Conservation (phyloP, 2,113 vertebrate genomes). For the Saimiri boliviensis region DNA sequence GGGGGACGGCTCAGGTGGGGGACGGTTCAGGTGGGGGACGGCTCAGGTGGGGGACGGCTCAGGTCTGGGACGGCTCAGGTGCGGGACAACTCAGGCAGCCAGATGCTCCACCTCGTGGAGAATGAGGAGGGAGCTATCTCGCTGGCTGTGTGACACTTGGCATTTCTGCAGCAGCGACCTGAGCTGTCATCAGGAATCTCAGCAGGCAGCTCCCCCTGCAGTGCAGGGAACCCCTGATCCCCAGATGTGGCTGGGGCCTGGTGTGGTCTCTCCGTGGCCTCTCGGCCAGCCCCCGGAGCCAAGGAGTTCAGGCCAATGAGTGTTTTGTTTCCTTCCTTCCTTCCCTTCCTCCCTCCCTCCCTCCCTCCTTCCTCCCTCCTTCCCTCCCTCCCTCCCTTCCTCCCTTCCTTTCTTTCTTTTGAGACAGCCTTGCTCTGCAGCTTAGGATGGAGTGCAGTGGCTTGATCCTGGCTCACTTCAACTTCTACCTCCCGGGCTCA, state of each 20-base stretch:
- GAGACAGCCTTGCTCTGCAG: no score
- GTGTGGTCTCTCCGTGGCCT: neutral
- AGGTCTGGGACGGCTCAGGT: no score
- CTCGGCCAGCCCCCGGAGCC: neutral
- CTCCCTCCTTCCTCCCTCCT: no score
- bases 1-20: no score
- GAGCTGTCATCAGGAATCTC: no score
- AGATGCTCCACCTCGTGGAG: neutral
- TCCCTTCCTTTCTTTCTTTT: rapidly evolving
- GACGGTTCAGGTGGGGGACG: no score
- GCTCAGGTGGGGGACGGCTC: no score
- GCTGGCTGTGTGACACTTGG: neutral
- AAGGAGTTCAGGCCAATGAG: neutral
- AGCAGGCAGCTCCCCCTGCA: neutral
- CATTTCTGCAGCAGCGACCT: neutral
- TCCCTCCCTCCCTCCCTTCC: no score
- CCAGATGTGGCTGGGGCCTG: neutral
- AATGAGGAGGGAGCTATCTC: neutral
- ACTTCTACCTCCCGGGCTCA: no score
- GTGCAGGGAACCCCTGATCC: neutral
- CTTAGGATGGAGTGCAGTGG: no score
- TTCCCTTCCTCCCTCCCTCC: rapidly evolving
- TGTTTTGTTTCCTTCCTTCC: no score
- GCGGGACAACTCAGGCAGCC: neutral
- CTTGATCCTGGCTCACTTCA: no score